Percentiles rank a stretch among this genome's conserved stretches.
These are phyloP conservation scores for Lutraria rhynchaena DNA, from an alignment of 1,140 invertebrate genomes.

Conservation along the genomic window DNA sequence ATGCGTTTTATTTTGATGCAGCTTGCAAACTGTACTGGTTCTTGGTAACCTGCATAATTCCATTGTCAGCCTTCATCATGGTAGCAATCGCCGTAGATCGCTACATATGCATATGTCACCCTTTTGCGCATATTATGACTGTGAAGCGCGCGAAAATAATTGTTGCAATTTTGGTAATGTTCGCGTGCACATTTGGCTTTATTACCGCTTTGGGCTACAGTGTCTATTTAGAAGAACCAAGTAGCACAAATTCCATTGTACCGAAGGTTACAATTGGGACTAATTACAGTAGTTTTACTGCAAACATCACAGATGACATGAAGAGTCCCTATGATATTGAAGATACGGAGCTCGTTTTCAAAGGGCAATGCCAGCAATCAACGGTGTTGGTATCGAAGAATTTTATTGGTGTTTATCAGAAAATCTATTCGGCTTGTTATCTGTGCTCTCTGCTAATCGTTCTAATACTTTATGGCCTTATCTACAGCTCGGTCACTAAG, in stretches of 20 bases:
- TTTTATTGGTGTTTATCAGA: conserved; percentile 74
- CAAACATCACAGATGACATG: conserved; percentile 38
- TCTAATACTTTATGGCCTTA: conserved; percentile 74
- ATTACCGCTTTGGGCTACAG: conserved; percentile 71
- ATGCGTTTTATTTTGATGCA: conserved; percentile 67
- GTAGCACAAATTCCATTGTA: neutral
- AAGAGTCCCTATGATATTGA: neutral
- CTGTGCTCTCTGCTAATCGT: conserved; percentile 72
- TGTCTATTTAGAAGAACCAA: conserved; percentile 59
- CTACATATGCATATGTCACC: conserved; percentile 81
- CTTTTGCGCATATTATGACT: conserved; percentile 77
- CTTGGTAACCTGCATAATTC: conserved; percentile 79
- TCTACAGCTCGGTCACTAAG: conserved; percentile 73
- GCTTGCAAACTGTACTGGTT: conserved; percentile 80
- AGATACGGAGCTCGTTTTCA: neutral
- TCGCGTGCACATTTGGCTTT: conserved; percentile 74
- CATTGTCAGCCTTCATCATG: conserved; percentile 81
- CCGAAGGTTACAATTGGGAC: neutral
- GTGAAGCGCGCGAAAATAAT: conserved; percentile 75
- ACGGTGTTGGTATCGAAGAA: conserved; percentile 60
- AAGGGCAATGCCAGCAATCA: conserved; percentile 66
- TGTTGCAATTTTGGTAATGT: conserved; percentile 67
- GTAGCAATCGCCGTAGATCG: conserved; percentile 81
- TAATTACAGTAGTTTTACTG: neutral
- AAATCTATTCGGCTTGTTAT: conserved; percentile 74